phyloP scores from a whole-genome alignment of 1,140 invertebrate genomes.

The Achroia grisella region DNA sequence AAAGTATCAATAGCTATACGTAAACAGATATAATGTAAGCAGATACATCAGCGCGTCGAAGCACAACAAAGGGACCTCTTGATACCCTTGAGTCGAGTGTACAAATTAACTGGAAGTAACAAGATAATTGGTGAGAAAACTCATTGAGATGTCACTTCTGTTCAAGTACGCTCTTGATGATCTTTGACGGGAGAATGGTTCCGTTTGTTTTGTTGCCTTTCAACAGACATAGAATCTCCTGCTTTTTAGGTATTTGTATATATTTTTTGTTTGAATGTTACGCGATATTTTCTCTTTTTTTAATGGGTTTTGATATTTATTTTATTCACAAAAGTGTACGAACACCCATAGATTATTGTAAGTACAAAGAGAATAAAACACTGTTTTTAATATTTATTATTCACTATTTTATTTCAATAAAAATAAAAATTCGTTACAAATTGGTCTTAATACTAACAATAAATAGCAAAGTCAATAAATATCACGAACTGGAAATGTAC shows the following conservation, averaged over 20 bases:
- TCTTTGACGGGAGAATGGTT: constrained; percentile 5
- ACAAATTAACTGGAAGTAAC: constrained; percentile 44
- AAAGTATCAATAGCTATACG: constrained; percentile 3
- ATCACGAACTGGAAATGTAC: constrained; percentile 9
- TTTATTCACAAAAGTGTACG: not conserved
- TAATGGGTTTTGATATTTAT: not conserved
- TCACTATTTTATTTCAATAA: constrained; percentile 7
- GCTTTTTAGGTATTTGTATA: no score
- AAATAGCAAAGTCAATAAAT: constrained; percentile 40
- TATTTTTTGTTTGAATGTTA: no score
- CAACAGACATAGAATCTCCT: no score
- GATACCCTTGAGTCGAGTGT: constrained; percentile 18
- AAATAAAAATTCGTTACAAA: constrained; percentile 22
- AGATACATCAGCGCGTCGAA: constrained; percentile 26
- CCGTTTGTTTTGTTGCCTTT: not conserved
- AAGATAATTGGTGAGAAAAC: constrained; percentile 27
- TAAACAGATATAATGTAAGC: constrained; percentile 10
- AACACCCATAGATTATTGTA: constrained; percentile 1
- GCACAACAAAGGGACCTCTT: constrained; percentile 13
- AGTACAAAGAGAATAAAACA: not conserved
- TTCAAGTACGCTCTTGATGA: constrained; percentile 14
- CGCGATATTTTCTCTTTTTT: no score
- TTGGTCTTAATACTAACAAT: constrained; percentile 26
- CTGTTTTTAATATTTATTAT: not conserved
- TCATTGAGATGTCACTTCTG: constrained; percentile 27